Evolutionary conservation across 2,888 invertebrate genomes (phyloP).

Genomic region (Xylophagus ater): DNA sequence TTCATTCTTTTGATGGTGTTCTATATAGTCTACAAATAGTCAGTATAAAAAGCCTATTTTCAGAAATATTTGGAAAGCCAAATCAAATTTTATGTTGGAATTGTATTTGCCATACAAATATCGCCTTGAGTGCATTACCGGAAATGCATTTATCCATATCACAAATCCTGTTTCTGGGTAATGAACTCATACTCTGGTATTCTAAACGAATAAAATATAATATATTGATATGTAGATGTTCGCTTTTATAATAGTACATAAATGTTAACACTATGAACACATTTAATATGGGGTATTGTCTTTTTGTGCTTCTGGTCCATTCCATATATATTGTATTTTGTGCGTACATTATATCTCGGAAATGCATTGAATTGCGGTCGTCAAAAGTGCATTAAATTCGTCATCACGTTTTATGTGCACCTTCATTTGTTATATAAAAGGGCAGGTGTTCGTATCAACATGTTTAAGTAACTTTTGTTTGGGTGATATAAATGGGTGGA

Average conservation of each 20-base stretch:
- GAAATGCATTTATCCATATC: constrained; percentile 19
- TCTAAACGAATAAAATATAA: too few relatives aligned
- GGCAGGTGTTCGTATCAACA: constrained; percentile 10
- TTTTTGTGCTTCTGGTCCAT: too few relatives aligned
- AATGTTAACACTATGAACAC: too few relatives aligned
- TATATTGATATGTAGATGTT: too few relatives aligned
- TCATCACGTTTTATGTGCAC: constrained; percentile 18
- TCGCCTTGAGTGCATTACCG: constrained; percentile 17
- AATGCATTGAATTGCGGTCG: constrained; percentile 19
- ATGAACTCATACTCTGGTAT: too few relatives aligned
- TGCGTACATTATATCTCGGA: constrained; percentile 17
- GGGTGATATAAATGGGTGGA: too few relatives aligned
- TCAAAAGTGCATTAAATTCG: constrained; percentile 19
- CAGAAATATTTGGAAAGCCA: too few relatives aligned
- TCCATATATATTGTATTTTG: constrained; percentile 8
- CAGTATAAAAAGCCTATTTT: too few relatives aligned
- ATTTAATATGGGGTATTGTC: too few relatives aligned
- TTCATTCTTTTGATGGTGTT: too few relatives aligned
- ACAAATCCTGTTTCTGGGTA: constrained; percentile 16
- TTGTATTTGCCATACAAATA: constrained; percentile 12
- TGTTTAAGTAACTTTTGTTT: not conserved
- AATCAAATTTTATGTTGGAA: constrained; percentile 16
- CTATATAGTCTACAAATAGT: too few relatives aligned
- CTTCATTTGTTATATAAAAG: constrained; percentile 4
- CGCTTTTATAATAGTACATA: too few relatives aligned